Conservation (phyloP, 2,113 vertebrate species). For the Uria lomvia region DNA sequence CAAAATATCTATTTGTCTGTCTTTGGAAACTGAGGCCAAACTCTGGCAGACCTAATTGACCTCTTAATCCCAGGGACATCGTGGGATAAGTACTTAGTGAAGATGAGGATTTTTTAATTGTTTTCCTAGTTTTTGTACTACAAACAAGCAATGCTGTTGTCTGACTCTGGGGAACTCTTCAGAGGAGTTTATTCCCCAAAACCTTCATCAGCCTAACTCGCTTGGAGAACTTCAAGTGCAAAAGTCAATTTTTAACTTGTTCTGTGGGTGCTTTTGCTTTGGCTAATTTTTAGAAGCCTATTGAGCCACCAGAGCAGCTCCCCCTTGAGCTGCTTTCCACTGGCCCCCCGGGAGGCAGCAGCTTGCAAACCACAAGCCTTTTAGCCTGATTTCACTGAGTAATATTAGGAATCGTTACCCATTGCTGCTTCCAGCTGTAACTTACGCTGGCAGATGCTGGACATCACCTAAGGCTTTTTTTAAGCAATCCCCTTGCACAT, state of each 20-base stretch:
- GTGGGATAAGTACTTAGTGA: not conserved
- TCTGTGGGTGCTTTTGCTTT: not conserved
- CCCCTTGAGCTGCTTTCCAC: not conserved
- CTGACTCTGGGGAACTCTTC: not conserved
- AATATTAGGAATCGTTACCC: not conserved
- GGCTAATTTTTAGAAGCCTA: not conserved
- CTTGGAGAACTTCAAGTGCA: not conserved
- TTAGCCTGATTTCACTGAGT: not conserved
- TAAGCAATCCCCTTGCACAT: not conserved
- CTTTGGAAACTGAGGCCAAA: not conserved
- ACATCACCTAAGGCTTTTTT: not conserved
- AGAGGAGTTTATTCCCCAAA: not conserved
- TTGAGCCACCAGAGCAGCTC: not conserved
- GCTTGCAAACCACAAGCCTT: not conserved
- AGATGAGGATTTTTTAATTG: not conserved
- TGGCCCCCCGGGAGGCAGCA: not conserved
- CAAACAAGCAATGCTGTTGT: not conserved
- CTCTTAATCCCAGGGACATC: not conserved
- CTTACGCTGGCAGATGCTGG: not conserved
- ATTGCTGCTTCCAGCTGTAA: not conserved
- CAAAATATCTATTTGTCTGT: not conserved
- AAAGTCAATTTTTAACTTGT: not conserved
- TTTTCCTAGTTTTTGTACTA: not conserved
- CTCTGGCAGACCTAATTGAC: not conserved
- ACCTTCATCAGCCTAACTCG: not conserved